These are phyloP conservation scores for Diachasmimorpha longicaudata DNA, from an alignment of 1,140 invertebrate genomes.

Conservation along the genomic window DNA sequence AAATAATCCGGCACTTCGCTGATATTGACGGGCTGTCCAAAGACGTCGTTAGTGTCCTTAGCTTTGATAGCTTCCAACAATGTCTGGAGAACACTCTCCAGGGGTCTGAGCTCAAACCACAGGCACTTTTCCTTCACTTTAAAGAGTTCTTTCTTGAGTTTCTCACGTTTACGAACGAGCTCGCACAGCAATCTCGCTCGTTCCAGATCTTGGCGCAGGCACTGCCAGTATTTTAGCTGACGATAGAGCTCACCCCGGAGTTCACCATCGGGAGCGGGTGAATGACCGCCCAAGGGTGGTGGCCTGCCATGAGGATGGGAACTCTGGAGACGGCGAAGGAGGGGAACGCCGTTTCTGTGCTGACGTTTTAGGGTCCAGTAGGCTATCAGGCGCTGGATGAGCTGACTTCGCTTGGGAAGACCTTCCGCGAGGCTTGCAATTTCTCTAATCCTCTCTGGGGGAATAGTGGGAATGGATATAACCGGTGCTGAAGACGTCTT, in stretches of 20 bases:
- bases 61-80: slow-evolving; percentile 78
- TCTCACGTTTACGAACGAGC: slow-evolving; percentile 93
- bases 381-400: slow-evolving; percentile 87
- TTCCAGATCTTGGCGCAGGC: slow-evolving; percentile 93
- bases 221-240: slow-evolving; percentile 94
- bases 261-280: slow-evolving; percentile 61
- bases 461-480: slow-evolving; percentile 93
- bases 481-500: slow-evolving; percentile 89
- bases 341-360: slow-evolving; percentile 93
- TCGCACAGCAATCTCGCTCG: slow-evolving; percentile 91
- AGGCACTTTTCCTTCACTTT: slow-evolving; percentile 82
- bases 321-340: slow-evolving; percentile 85
- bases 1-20: slow-evolving; percentile 93
- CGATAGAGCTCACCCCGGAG: slow-evolving; percentile 74
- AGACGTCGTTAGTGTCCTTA: slow-evolving; percentile 86
- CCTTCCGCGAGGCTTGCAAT: slow-evolving; percentile 70
- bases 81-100: slow-evolving; percentile 77
- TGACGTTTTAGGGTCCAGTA: slow-evolving; percentile 97
- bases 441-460: slow-evolving; percentile 85
- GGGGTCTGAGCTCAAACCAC: slow-evolving; percentile 81
- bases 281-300: slow-evolving; percentile 47
- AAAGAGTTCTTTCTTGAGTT: slow-evolving; percentile 88
- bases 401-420: slow-evolving; percentile 80
- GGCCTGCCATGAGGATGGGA: slow-evolving; percentile 66
- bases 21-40: slow-evolving; percentile 90